Base-by-base conservation (phyloP, 2,797 vertebrate genomes). In the Hafferia zeledoni region DNA sequence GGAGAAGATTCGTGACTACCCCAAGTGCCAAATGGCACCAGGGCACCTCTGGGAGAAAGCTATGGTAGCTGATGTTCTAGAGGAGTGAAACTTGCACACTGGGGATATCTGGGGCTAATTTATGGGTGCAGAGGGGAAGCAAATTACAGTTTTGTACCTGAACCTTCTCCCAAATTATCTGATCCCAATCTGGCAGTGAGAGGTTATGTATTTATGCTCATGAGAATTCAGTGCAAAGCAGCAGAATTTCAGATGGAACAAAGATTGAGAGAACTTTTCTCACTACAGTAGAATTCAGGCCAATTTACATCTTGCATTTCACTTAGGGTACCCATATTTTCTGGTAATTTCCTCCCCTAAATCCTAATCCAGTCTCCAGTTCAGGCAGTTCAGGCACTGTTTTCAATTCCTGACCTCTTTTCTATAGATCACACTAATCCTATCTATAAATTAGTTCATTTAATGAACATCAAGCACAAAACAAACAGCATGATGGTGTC, bases 401-500 rank as follows among this genome's bases (percentile, higher is more conserved):
- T 83, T 86, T 79, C 89, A 63, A 19, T 44, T 77, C 59, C 68
- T 83, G 70, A 25, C 65, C 69, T 72, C 82, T 63, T 31, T 30
- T 56, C 46, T n/a, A 30, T 11, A 87, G 83, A 72, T 83, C 83
- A 43, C 76, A 28, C 33, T 91, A 93, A 95, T 96, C 80, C 70
- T 9, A 70, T 17, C 67, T 74, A 82, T 86, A 91, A 94, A 94
- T 93, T 65, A 90, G 78, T 39, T 82, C 56, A 91, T 96, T 95
- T 93, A 78, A 81, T 67, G 76, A 91, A 49, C 79, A 83, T 76
- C 74, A 94, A 88, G 71, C 87, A 88, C 72, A 94, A 93, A 96
- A 41, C 89, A 95, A 96, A 90, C 70, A 92, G 63, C 52, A 1
- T 55, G 69, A 86, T 65, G 65, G 22, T 20, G 27, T 53, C 85